Base-by-base conservation (phyloP, 2,113 vertebrate species). In the Tor tambroides region DNA sequence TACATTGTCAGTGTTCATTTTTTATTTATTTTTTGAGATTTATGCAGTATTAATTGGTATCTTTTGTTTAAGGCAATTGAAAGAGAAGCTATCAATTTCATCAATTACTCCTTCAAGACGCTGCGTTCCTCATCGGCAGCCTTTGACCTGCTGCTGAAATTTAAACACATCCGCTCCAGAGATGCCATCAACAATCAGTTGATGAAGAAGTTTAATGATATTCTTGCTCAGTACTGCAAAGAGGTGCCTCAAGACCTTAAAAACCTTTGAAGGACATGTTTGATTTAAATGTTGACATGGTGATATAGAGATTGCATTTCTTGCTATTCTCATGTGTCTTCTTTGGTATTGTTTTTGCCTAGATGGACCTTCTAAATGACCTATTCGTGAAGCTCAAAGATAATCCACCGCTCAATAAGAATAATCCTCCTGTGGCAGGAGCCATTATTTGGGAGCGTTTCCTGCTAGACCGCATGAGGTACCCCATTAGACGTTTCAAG, bases 71-170 rank as follows among this genome's bases (percentile, higher is more conserved):
- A 99, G 98, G 91, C 91, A 84, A 96, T 99, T 86, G 98, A 99
- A 92, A 95, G 90, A 91, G 95, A 98, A 86, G 96, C 96, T 67
- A 96, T 96, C 90, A 88, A 75, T 51, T 96, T 99, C 84, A 96
- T 99, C 10, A 95, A 99, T 12, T 94, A 96, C 85, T 97, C 97
- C 63, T 99, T 99, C 89, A 97, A 95, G 90, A 96, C 90, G 0
- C 95, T 98, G 71, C 96, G 96, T 2, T 99, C 97, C 0, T 97
- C 98, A 5, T 95, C 97, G 76, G 94, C 94, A 26, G 97, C 97
- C 0, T 97, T 99, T 87, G 95, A 98, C 85, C 94, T 99, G 96
- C 93, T 99, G 41, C 86, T 97, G 61, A 98, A 97, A 67, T 98
- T 98, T 87, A 96, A 96, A 91, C 93, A 95, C 61, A 96, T 96